These are phyloP conservation scores for Ailurus styani DNA, from an alignment of 2,113 vertebrate genomes.

Conservation along the genomic window DNA sequence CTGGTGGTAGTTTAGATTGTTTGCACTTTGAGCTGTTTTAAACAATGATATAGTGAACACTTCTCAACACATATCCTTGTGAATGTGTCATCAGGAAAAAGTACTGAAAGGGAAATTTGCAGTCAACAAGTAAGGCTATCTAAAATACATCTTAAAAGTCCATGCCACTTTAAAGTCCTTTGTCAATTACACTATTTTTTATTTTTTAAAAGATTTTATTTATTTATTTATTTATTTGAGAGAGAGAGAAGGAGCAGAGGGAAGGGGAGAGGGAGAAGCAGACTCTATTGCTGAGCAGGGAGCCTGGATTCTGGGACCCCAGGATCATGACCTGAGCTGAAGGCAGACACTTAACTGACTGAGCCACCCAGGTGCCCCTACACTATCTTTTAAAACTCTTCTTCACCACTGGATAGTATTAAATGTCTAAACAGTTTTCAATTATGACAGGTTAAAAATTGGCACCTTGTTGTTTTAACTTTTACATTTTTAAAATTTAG, in stretches of 20 bases:
- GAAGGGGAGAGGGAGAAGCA: neutral
- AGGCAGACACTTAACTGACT: neutral
- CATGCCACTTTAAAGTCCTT: neutral
- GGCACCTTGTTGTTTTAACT: neutral
- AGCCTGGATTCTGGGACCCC: neutral
- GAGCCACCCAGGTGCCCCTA: neutral
- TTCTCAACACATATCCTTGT: neutral
- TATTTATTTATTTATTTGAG: neutral
- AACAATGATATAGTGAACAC: neutral
- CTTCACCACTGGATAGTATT: neutral
- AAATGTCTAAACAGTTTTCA: neutral
- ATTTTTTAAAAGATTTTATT: neutral
- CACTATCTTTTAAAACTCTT: neutral
- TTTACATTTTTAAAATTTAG: neutral
- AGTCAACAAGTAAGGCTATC: neutral
- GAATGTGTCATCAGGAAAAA: neutral
- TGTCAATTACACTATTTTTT: neutral
- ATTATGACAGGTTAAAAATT: neutral
- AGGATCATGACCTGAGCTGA: neutral
- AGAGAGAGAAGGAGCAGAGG: too few relatives aligned
- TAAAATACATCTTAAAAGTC: neutral
- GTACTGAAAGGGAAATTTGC: neutral
- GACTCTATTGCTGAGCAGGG: neutral
- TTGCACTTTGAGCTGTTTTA: neutral
- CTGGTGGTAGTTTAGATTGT: neutral